phyloP scores from a whole-genome alignment of 2,797 vertebrate genomes.

The Takifugu rubripes region DNA sequence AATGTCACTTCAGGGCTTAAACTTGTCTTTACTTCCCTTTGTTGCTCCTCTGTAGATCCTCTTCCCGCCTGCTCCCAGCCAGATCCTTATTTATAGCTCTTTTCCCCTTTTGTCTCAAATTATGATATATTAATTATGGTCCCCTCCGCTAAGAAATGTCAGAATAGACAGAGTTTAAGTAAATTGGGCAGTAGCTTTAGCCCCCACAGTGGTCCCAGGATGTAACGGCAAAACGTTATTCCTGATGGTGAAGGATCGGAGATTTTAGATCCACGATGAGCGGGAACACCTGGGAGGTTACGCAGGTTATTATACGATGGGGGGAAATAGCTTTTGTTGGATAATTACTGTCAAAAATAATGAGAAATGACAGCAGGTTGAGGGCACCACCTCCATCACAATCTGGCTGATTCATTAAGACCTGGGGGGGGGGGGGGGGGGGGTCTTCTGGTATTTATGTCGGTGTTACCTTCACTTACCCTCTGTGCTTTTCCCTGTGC shows the following conservation, averaged over 20 bases:
- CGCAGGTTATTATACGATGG: not conserved
- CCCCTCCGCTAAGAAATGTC: not conserved
- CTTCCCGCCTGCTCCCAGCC: not conserved
- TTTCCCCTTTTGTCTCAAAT: not conserved
- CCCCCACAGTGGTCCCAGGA: too few species aligned
- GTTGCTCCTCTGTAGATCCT: not conserved
- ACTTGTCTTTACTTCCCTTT: conserved; percentile 9
- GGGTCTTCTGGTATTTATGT: not conserved
- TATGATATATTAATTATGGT: not conserved
- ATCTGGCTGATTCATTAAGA: too few species aligned
- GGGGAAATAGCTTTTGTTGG: too few species aligned
- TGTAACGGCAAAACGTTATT: too few species aligned
- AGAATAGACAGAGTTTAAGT: not conserved
- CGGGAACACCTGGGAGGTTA: not conserved
- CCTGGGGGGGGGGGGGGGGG: not conserved
- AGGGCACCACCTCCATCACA: too few species aligned
- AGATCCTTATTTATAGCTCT: not conserved
- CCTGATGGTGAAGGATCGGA: too few species aligned
- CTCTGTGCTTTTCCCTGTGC: not conserved
- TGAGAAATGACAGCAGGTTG: too few species aligned
- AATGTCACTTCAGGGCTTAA: conserved; percentile 54
- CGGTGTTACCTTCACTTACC: not conserved
- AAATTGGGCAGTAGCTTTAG: too few species aligned
- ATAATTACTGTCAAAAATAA: too few species aligned
- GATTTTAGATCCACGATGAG: too few species aligned